These are phyloP conservation scores for Akabosia matsudoensis DNA, from an alignment of 1,140 invertebrate species.

Conservation along the genomic window DNA sequence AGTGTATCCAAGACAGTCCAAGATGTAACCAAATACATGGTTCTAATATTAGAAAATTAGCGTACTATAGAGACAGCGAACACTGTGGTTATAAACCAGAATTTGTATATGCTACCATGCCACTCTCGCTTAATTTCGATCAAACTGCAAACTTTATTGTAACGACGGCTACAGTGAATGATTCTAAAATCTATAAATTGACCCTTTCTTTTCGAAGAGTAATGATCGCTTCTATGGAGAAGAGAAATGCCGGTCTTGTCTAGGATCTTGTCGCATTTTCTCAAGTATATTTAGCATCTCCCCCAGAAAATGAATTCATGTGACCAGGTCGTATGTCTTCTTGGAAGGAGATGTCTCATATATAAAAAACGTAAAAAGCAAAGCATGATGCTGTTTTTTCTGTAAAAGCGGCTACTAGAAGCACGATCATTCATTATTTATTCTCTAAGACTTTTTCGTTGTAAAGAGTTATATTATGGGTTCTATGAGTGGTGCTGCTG, in stretches of 20 bases:
- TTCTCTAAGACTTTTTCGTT: background rate
- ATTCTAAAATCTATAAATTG: no score
- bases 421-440: background rate
- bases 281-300: background rate
- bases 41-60: no score
- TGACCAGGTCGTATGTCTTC: slow-evolving; percentile 5
- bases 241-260: background rate
- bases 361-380: background rate
- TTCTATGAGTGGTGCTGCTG: background rate
- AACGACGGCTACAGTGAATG: no score
- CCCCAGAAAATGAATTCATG: background rate
- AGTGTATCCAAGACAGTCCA: no score
- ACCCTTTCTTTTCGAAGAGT: background rate
- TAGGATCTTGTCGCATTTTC: background rate
- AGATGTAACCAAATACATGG: no score
- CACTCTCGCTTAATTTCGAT: no score
- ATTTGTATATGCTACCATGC: no score
- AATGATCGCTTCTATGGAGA: background rate
- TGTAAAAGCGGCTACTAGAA: slow-evolving; percentile 1
- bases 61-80: no score
- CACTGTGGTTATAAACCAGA: no score
- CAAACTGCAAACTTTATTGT: no score
- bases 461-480: background rate
- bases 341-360: background rate
- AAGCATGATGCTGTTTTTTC: no score